Conservation (phyloP, 2,113 vertebrate species). For the Physeter macrocephalus region DNA sequence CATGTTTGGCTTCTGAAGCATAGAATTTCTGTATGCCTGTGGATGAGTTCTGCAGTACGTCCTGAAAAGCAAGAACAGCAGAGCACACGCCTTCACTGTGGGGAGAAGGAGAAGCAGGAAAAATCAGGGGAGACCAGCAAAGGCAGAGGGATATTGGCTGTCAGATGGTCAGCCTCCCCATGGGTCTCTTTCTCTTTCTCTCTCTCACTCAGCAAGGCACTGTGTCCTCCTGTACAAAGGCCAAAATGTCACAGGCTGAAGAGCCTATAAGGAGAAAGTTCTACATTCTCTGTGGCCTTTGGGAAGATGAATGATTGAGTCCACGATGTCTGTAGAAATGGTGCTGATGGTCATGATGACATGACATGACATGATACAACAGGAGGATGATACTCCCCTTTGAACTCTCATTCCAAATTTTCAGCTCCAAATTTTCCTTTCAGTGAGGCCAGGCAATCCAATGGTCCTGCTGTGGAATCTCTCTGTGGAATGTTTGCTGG, state of each 20-base stretch:
- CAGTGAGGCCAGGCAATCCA: not conserved
- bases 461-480: not conserved
- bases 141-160: not conserved
- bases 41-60: not conserved
- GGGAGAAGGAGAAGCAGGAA: not conserved
- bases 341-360: not conserved
- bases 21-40: not conserved
- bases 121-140: not conserved
- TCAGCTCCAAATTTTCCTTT: not conserved
- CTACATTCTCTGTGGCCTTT: not conserved
- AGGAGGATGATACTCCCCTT: not conserved
- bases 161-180: not conserved
- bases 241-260: not conserved
- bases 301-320: not conserved
- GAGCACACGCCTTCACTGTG: not conserved
- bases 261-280: not conserved
- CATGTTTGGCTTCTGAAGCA: not conserved
- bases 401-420: not conserved
- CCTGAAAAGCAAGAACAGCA: not conserved
- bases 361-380: fast-evolving
- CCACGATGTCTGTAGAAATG: not conserved
- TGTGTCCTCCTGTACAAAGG: fast-evolving
- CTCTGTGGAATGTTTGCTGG: not conserved
- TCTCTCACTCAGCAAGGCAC: not conserved
- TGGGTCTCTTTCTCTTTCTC: not conserved